Conservation (phyloP, 1,140 invertebrate genomes). For the Leptestheria dahalacensis region DNA sequence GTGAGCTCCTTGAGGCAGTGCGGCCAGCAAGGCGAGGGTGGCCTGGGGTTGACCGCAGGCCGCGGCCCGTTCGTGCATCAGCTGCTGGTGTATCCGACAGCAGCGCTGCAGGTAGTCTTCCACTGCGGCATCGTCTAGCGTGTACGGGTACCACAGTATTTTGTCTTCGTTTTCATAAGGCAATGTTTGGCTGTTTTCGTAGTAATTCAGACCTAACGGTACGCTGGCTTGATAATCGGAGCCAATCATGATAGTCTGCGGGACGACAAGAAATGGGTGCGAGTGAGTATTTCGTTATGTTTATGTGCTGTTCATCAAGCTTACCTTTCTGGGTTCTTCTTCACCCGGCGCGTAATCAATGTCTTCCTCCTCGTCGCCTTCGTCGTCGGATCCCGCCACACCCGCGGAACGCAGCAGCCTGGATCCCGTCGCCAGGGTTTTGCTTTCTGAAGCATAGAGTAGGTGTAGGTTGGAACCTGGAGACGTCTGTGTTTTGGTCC, state of each 20-base stretch:
- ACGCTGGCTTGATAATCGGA: constrained; percentile 85
- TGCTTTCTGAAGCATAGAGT: constrained; percentile 17
- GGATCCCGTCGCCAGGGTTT: constrained; percentile 16
- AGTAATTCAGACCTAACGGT: constrained; percentile 75
- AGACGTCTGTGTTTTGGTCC: neutral
- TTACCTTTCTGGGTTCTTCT: constrained; percentile 40
- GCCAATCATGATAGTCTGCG: constrained; percentile 83
- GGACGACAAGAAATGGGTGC: constrained; percentile 16
- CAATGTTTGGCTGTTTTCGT: constrained; percentile 62
- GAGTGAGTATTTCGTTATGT: neutral
- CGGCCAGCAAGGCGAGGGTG: neutral
- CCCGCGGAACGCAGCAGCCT: constrained; percentile 8
- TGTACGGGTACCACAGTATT: constrained; percentile 76
- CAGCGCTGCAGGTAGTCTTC: constrained; percentile 67
- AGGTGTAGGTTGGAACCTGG: constrained; percentile 5
- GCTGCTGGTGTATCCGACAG: neutral
- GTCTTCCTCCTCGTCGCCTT: constrained; percentile 43
- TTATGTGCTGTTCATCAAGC: neutral
- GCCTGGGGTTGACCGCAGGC: neutral
- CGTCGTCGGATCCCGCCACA: constrained; percentile 12
- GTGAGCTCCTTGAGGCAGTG: constrained; percentile 51
- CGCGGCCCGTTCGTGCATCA: neutral
- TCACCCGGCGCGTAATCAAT: constrained; percentile 60
- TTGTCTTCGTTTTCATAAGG: constrained; percentile 95
- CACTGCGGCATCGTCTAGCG: constrained; percentile 51